Conservation (phyloP, 2,113 vertebrate species). For the Pelmatolapia mariae region DNA sequence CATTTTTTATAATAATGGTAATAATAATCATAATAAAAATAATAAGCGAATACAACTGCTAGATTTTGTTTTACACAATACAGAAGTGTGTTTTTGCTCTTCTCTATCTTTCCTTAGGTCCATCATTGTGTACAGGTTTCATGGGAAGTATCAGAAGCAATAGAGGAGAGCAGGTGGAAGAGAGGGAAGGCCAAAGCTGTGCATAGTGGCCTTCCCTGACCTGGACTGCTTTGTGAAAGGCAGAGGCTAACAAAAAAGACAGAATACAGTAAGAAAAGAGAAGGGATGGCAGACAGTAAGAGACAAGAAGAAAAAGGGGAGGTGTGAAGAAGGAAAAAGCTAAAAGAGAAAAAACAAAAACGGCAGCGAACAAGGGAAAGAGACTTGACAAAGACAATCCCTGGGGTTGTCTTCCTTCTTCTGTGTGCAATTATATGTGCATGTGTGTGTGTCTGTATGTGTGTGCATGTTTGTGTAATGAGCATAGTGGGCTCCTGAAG, state of each 20-base stretch:
- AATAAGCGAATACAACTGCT: background rate
- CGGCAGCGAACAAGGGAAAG: background rate
- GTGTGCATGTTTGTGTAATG: conserved; percentile 13
- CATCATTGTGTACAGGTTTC: background rate
- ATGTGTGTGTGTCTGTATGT: background rate
- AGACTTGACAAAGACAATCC: conserved; percentile 26
- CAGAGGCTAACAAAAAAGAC: background rate
- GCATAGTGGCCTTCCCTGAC: background rate
- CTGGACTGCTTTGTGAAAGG: background rate
- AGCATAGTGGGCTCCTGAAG: conserved; percentile 28
- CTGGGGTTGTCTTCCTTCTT: background rate
- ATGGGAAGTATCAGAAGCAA: background rate
- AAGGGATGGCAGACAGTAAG: background rate
- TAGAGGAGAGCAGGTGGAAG: background rate
- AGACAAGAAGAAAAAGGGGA: background rate
- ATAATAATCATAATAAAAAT: background rate
- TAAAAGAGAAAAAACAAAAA: background rate
- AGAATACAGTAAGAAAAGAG: background rate
- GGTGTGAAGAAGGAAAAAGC: background rate
- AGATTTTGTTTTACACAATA: background rate
- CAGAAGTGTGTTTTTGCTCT: background rate
- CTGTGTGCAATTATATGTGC: background rate
- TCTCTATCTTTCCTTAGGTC: background rate
- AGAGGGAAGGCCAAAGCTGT: background rate
- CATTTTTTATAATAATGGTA: background rate